Base-by-base conservation (phyloP, 2,888 invertebrate species). In the Andricus curvator region DNA sequence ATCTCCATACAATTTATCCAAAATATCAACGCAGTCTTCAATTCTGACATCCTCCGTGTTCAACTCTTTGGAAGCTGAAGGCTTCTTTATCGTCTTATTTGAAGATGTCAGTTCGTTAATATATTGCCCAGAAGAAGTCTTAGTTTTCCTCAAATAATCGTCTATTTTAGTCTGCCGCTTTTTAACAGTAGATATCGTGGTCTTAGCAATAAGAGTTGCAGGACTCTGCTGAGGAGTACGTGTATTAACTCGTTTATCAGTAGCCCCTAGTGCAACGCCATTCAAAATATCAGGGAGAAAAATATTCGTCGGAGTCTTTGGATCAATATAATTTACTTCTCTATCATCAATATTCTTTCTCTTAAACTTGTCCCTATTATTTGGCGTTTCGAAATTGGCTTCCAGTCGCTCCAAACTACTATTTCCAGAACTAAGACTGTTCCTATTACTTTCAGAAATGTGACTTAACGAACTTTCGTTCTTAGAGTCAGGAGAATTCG, bases 1-100 rank as follows among this genome's bases (percentile, higher is more conserved):
- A 67, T 93, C 92, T n/a, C 95, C 95, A 41, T 95, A 95, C 1
- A 95, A 87, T 80, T 94, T 94, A 29, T 93, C 94, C 70, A 93
- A 87, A 82, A 93, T 91, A 86, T 91, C 89, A 0, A 88, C 90
- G 79, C 90, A 92, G 29, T 91, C 89, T 41, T 84, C 85, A 66
- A 91, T 80, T 29, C 80, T 83, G 5, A 83, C 41, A 68, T 83
- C 76, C 17, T 82, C 78, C 25, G 64, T 8, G 25, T 33, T 74
- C 33, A 51, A 11, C 5, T 25, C 2, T 51, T 51, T 70, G 1
- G 56, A 56, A 74, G 15, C n/a, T 20, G 60, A 13, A 41, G 74
- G 29, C 44, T 76, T 81, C 20, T 37, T 82, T 1, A 77, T 11
- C 66, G 65, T 62, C 5, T 13, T 41, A 68, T 66, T 79, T 15